Evolutionary conservation across 2,113 vertebrate genomes (phyloP).

Genomic region (Chunga burmeisteri): DNA sequence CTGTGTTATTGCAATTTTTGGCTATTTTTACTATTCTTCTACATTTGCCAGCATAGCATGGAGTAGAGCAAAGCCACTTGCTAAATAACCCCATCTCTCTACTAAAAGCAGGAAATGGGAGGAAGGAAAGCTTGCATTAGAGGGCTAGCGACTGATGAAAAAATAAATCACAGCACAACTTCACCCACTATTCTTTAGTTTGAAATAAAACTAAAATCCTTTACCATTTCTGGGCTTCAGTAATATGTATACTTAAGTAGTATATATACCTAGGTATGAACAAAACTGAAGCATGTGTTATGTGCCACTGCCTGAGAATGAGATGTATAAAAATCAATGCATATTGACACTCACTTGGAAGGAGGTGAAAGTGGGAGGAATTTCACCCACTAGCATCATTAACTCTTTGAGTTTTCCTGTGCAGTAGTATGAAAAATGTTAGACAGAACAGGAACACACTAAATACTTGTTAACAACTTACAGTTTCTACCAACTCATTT

Average conservation of each 20-base stretch:
- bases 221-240: neutral
- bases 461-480: neutral
- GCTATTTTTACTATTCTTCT: neutral
- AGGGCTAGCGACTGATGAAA: neutral
- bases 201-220: neutral
- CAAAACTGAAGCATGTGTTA: neutral
- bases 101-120: neutral
- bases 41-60: neutral
- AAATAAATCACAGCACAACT: neutral
- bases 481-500: neutral
- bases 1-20: neutral
- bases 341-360: neutral
- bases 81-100: neutral
- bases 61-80: neutral
- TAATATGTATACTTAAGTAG: neutral
- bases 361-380: neutral
- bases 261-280: neutral
- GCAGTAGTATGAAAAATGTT: neutral
- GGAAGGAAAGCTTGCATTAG: neutral
- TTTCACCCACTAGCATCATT: neutral
- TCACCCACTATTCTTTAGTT: neutral
- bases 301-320: neutral
- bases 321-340: neutral
- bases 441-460: neutral
- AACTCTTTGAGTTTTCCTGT: neutral